phyloP scores from a whole-genome alignment of 2,888 invertebrate species.

The Choreutis nemorana region DNA sequence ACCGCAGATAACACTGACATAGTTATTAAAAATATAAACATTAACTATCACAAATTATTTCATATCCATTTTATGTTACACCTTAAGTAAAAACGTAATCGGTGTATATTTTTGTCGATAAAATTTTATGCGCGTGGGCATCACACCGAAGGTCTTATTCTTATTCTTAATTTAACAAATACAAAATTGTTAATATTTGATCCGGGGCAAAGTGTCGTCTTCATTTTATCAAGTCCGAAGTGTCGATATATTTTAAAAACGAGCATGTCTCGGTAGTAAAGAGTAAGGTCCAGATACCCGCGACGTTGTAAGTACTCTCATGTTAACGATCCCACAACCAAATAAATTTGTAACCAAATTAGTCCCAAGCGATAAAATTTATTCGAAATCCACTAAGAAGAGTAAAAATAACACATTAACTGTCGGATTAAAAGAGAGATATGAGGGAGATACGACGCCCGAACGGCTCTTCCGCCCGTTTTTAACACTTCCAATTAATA shows the following conservation, averaged over 20 bases:
- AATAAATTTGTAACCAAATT: constrained; percentile 68
- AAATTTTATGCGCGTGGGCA: constrained; percentile 41
- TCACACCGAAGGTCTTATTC: constrained; percentile 22
- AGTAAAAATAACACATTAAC: constrained; percentile 66
- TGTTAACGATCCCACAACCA: constrained; percentile 63
- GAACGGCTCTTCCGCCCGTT: constrained; percentile 61
- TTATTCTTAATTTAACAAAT: constrained; percentile 29
- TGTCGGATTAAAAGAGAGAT: constrained; percentile 65
- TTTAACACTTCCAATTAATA: constrained; percentile 68
- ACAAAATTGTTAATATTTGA: constrained; percentile 61
- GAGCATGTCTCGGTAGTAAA: constrained; percentile 50
- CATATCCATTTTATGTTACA: constrained; percentile 24
- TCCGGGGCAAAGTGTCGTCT: constrained; percentile 59
- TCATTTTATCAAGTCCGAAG: constrained; percentile 59
- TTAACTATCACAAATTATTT: constrained; percentile 38
- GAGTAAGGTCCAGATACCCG: constrained; percentile 56
- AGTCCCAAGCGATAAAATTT: constrained; percentile 65
- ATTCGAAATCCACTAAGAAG: constrained; percentile 62
- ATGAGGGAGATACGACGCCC: constrained; percentile 52
- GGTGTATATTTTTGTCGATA: constrained; percentile 37
- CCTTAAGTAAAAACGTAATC: constrained; percentile 33
- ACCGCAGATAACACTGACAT: constrained; percentile 28
- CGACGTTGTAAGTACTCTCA: constrained; percentile 56
- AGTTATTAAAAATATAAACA: constrained; percentile 37
- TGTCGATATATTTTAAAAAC: constrained; percentile 63